phyloP scores from a whole-genome alignment of 2,113 vertebrate genomes.

The Labeo catla region DNA sequence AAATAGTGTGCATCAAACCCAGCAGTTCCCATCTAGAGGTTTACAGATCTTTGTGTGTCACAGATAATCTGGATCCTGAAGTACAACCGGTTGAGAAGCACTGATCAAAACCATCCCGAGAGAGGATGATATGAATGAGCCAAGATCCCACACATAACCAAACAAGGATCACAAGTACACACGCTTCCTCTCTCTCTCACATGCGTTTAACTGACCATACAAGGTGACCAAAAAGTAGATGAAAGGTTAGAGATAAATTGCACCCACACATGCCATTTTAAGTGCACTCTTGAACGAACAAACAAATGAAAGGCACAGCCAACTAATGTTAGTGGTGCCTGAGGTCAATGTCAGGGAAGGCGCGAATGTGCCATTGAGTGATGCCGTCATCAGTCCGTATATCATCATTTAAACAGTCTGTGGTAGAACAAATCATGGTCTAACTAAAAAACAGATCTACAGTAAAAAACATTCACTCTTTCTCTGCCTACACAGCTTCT shows the following conservation, averaged over 20 bases:
- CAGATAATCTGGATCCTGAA: neutral
- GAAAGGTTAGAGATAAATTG: conserved; percentile 33
- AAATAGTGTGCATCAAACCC: neutral
- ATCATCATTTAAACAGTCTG: neutral
- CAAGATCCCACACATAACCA: conserved; percentile 28
- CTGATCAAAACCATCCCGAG: neutral
- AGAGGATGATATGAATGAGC: neutral
- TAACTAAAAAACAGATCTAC: neutral
- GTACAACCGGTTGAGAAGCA: neutral
- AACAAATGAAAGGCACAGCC: conserved; percentile 7
- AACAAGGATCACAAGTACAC: neutral
- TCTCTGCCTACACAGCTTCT: neutral
- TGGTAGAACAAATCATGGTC: neutral
- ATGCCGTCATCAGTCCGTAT: neutral
- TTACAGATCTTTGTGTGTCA: neutral
- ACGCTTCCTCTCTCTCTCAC: neutral
- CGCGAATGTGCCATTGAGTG: neutral
- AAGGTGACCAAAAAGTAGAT: conserved; percentile 32
- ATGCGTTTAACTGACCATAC: conserved; percentile 22
- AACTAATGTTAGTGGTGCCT: neutral
- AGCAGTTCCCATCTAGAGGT: neutral
- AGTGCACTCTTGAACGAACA: conserved; percentile 16
- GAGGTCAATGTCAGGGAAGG: neutral
- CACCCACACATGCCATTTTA: conserved; percentile 16
- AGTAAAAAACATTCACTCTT: neutral